Percentiles rank a stretch among this genome's conserved stretches.
phyloP scores from a whole-genome alignment of 1,140 invertebrate genomes.

The Drosophila santomea region DNA sequence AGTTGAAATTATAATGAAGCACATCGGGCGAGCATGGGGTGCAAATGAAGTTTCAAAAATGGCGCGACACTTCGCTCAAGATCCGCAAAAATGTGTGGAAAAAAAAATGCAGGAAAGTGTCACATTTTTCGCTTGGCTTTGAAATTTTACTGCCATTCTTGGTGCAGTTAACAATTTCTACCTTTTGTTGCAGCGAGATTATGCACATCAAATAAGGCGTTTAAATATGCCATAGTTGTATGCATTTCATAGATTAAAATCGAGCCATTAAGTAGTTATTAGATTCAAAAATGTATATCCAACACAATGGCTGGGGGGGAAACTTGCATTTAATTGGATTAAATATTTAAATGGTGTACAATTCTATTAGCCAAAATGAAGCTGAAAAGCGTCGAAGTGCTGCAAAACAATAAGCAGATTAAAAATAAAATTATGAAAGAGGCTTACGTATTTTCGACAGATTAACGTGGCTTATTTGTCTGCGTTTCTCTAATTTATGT shows the following conservation, averaged over 20 bases:
- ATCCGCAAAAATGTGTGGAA: background rate
- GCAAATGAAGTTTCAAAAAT: constrained; percentile 62
- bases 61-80: constrained; percentile 3
- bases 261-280: background rate
- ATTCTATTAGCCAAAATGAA: background rate
- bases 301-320: background rate
- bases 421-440: background rate
- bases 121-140: background rate
- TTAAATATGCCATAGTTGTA: too few relatives aligned
- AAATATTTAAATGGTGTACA: background rate
- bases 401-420: background rate
- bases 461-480: background rate
- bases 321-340: background rate
- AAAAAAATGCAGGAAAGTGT: background rate
- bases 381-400: background rate
- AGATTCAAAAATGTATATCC: background rate
- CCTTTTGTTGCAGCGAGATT: background rate
- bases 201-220: background rate
- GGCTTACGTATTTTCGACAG: background rate
- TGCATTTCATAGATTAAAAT: too few relatives aligned
- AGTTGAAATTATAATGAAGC: constrained; percentile 71
- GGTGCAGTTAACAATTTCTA: background rate
- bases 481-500: background rate
- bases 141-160: too few relatives aligned
- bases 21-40: constrained; percentile 42